Percentiles rank a stretch among this genome's conserved stretches.
Evolutionary conservation across 2,888 invertebrate species (phyloP).

Genomic region (Morpho helenor): DNA sequence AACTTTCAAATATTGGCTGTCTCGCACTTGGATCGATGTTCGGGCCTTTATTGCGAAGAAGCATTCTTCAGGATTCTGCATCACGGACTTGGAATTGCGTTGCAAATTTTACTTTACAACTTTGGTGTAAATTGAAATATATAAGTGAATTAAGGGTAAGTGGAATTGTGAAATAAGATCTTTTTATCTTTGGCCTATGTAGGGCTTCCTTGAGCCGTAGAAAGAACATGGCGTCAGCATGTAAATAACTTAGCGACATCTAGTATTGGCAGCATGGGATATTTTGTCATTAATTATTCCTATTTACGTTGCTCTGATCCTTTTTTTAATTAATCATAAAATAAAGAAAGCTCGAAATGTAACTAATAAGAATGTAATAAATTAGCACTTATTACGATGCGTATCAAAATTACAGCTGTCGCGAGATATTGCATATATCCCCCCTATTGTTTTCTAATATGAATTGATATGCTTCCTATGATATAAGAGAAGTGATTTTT

Average conservation of each 20-base stretch:
- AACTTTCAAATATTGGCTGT: conserved; percentile 57
- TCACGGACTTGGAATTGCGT: conserved; percentile 84
- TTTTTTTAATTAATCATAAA: conserved; percentile 1
- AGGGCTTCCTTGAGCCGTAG: conserved; percentile 62
- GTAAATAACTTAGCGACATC: conserved; percentile 70
- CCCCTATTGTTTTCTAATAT: conserved; percentile 15
- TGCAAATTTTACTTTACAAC: conserved; percentile 78
- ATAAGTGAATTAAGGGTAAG: conserved; percentile 75
- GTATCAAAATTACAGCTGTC: conserved; percentile 32
- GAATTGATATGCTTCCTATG: not conserved
- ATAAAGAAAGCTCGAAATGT: not conserved
- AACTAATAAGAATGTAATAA: not conserved
- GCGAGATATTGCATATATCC: conserved; percentile 17
- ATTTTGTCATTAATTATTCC: conserved; percentile 19
- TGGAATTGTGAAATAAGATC: conserved; percentile 40
- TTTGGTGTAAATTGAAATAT: conserved; percentile 82
- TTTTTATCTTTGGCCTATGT: conserved; percentile 39
- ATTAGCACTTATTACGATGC: conserved; percentile 5
- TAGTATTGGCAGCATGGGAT: conserved; percentile 36
- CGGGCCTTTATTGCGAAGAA: conserved; percentile 82
- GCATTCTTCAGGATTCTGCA: conserved; percentile 84
- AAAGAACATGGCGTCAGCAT: conserved; percentile 77
- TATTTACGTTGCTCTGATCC: not conserved
- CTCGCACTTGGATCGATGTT: conserved; percentile 83
- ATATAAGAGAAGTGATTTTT: no score